Evolutionary conservation across 2,888 invertebrate genomes (phyloP), one percentile per base, ranked within the genome.

Genomic region (Nowickia ferox): DNA sequence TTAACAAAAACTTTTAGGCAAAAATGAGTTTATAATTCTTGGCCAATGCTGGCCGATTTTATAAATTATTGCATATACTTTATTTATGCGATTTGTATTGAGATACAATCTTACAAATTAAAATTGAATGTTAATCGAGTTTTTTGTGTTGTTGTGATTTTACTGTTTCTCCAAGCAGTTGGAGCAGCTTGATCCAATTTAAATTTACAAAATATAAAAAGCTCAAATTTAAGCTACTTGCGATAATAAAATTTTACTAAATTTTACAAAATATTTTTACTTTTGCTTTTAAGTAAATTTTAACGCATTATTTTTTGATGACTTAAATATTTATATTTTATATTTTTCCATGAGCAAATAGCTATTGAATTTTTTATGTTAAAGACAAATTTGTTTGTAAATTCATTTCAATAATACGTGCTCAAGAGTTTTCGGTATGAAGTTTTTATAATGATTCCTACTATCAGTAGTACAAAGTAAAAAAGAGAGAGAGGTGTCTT

Each of bases 51-150:
- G 17, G 51, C 30, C 68, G 2, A 51, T 17, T 68, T 68, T 17
- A 8, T 51, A 19, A 69, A 42, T 53, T 40, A 53, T 69, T 44
- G 69, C 55, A 22, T 22, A 42, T 40, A 55, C 40, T 68, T 68
- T 11, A 68, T n/a, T 48, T 30, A 11, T 38, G 22, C 13, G 10
- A 9, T 40, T 68, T n/a, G 6, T 13, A 48, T 40, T 38, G 38
- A n/a, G 17, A 44, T 30, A 57, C n/a, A 44, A 40, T 30, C 30
- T 1, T 30, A 11, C 17, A 74, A 63, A 44, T 30, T 42, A 55
- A 65, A 75, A 42, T 75, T 13, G 51, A 75, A 75, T 65, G 75
- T 55, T 44, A 55, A 22, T 75, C 44, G 11, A 9, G 13, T 55
- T 44, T 53, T 17, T 55, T 53, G 22, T 9, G 2, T 40, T 17